These are phyloP conservation scores for Micromys minutus DNA, from an alignment of 2,113 vertebrate genomes.

Conservation along the genomic window DNA sequence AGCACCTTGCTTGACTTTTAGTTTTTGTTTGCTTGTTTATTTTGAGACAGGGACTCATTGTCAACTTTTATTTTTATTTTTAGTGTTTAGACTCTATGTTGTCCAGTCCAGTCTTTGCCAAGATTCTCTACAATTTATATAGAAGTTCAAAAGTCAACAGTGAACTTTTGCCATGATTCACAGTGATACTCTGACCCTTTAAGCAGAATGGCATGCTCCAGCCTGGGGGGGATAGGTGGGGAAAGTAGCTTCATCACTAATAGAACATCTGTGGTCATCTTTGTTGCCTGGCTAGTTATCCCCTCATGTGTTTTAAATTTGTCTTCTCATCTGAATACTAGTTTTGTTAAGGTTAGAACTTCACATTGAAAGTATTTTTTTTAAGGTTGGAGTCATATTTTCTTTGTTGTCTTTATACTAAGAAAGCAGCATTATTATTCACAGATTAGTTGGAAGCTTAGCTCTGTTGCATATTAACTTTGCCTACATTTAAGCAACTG, in stretches of 20 bases:
- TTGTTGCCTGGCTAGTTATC: background rate
- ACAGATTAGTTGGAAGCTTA: conserved; percentile 22
- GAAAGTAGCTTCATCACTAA: background rate
- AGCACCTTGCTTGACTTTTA: background rate
- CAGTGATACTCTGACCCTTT: background rate
- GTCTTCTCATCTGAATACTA: conserved; percentile 5
- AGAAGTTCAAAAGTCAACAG: conserved; percentile 17
- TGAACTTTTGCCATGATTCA: background rate
- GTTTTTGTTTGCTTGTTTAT: background rate
- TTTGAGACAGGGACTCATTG: background rate
- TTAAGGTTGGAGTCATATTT: background rate
- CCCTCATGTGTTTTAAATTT: background rate
- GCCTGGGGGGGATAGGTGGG: background rate
- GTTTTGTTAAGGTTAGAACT: conserved; percentile 10
- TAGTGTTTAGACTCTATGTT: background rate
- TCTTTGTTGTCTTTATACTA: conserved; percentile 23
- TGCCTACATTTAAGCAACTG: conserved; percentile 36
- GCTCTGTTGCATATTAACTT: background rate
- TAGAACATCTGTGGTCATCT: background rate
- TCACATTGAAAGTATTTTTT: background rate
- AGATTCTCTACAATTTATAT: conserved; percentile 17
- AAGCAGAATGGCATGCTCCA: background rate
- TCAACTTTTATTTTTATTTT: background rate
- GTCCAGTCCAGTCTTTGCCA: background rate
- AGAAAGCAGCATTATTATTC: background rate